Conservation (phyloP, 2,888 invertebrate genomes). For the Biston betularia region DNA sequence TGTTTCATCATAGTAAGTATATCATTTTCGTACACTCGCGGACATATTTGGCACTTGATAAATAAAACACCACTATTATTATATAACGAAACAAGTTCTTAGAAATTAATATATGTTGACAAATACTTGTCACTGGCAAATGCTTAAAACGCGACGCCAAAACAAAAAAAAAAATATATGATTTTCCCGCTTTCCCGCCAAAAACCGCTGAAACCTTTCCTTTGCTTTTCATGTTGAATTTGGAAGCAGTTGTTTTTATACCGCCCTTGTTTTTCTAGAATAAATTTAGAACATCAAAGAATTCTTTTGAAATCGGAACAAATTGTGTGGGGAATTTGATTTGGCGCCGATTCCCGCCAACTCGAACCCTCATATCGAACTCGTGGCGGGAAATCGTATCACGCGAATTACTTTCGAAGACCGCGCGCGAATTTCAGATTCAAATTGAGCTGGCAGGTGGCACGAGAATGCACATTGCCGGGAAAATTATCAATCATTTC, state of each 20-base stretch:
- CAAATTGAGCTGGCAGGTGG: constrained; percentile 48
- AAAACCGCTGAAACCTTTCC: too few relatives aligned
- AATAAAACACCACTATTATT: too few relatives aligned
- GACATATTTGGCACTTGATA: too few relatives aligned
- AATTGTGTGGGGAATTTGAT: constrained; percentile 66
- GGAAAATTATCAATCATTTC: constrained; percentile 28
- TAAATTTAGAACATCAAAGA: constrained; percentile 54
- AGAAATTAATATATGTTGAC: too few relatives aligned
- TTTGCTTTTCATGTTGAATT: constrained; percentile 5
- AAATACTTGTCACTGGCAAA: too few relatives aligned
- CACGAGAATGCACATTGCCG: constrained; percentile 39
- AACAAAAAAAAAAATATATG: too few relatives aligned
- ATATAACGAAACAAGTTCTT: too few relatives aligned
- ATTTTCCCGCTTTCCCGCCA: background rate
- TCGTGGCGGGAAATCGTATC: constrained; percentile 61
- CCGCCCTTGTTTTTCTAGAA: constrained; percentile 40
- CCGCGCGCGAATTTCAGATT: constrained; percentile 65
- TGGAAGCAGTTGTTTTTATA: constrained; percentile 20
- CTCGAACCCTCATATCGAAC: constrained; percentile 54
- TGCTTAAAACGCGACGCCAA: too few relatives aligned
- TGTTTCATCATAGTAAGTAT: too few relatives aligned
- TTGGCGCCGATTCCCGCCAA: constrained; percentile 60
- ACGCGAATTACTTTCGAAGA: constrained; percentile 57
- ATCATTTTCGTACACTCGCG: too few relatives aligned
- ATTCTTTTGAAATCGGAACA: constrained; percentile 55